Base-by-base conservation (phyloP, 2,113 vertebrate genomes). In the Shinisaurus crocodilurus region DNA sequence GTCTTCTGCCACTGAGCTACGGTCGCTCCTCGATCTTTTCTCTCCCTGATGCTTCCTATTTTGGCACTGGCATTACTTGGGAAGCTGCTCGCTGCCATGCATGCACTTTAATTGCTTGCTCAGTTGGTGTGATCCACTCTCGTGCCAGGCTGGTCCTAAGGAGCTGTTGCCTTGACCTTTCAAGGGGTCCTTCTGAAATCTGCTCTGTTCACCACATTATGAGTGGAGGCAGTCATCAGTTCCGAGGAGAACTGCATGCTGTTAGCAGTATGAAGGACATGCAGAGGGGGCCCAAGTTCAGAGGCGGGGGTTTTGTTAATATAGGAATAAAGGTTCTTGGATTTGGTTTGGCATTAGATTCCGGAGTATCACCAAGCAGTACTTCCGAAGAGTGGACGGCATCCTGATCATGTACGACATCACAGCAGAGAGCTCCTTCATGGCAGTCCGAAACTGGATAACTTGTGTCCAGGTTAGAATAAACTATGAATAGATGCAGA, bases 351-450 rank as follows among this genome's bases (percentile, higher is more conserved):
- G 87, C 77, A 83, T 8, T 91, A 98, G 98, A 94, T 98, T 98
- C 86, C 96, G 95, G 82, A 98, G 98, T 92, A 95, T 98, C 90
- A 98, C 98, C 63, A 97, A 97, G 92, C 98, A 98, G 92, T 98
- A 98, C 23, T 98, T 98, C 90, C 97, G 97, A 40, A 97, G 96
- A 89, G 98, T 97, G 0, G 98, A 98, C 0, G 97, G 97, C 4
- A 95, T 98, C 85, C 94, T 98, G 54, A 96, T 97, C 85, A 96
- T 98, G 97, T 98, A 98, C 63, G 98, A 98, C 91, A 0, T 98
- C 0, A 98, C 96, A 0, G 90, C 96, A 0, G 69, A 95, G 48
- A 20, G 95, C 88, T 98, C 98, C 89, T 98, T 98, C 92, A 29
- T 15, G 0, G 97, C 97, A 0, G 95, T 98, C 87, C 93, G 97